Evolutionary conservation across 1,140 invertebrate species (phyloP), one percentile per base, ranked within the genome.

Genomic region (Brachionus angularis): DNA sequence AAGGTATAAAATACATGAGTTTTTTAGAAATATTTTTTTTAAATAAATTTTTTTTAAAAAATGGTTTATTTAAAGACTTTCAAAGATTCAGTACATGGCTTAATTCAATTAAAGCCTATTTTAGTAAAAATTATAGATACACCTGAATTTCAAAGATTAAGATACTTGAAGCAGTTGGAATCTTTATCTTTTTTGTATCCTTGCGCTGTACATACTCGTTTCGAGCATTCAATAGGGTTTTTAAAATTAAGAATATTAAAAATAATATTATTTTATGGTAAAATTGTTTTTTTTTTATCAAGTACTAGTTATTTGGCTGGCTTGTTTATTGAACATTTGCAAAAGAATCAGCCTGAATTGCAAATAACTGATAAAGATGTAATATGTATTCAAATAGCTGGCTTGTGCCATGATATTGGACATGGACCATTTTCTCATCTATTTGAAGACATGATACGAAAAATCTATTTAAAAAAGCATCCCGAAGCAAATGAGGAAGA

Each of bases 321-420:
- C 21, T 62, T 78, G 72, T 76, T 85, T 34, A 74, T 78, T 3
- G 72, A 72, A 23, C 74, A 74, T 8, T 61, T 85, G 5, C 64
- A 75, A 27, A 29, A 74, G 7, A 74, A 77, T 21, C 83, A 85
- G 71, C 82, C 83, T 14, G 81, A 84, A 73, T 72, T 84, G 21
- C 58, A 76, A 1, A 84, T 86, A 31, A 77, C 73, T 5, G 74
- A 77, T 2, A 72, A 73, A 42, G 84, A 86, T 73, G 73, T 82
- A 31, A 62, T 85, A 3, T 86, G 84, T 77, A 78, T 88, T 5
- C 73, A 84, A 75, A 81, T 89, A 36, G 87, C 87, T 47, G 87
- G 85, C 0, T 81, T 89, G 0, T 85, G 86, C 71, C 88, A 88
- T 79, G 87, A 89, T 75, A 73, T 88, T 1, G 87, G 86, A 29